A percentile compares a stretch with the other conserved stretches of the same genome.
Evolutionary conservation across 2,113 vertebrate species (phyloP).

Genomic region (Redunca redunca): DNA sequence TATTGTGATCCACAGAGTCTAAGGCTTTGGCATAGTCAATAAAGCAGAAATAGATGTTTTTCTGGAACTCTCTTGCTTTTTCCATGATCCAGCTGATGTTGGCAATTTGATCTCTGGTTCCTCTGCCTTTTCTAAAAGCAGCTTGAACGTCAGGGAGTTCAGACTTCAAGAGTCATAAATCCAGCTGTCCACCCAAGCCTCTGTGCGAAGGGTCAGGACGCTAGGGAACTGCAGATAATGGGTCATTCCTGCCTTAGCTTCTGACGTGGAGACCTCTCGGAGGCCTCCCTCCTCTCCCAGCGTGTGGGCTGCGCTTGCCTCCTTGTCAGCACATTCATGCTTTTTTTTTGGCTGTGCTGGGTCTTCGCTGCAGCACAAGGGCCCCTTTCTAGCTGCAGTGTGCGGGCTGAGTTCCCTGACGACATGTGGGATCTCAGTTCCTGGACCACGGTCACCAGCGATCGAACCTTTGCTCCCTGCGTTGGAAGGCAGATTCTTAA

Average conservation of each 20-base stretch:
- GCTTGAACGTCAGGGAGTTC: too few species aligned
- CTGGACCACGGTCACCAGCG: rapidly evolving
- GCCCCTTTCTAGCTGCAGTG: too few species aligned
- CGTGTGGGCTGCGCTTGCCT: not conserved
- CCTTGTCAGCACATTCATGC: not conserved
- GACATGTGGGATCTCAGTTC: not conserved
- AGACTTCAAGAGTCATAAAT: not conserved
- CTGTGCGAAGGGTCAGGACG: not conserved
- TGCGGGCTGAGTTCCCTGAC: too few species aligned
- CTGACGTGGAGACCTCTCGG: not conserved
- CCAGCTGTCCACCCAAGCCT: not conserved
- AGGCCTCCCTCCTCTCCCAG: not conserved
- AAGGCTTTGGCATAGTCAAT: too few species aligned
- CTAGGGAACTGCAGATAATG: not conserved
- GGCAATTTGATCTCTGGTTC: too few species aligned
- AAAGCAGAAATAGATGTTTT: too few species aligned
- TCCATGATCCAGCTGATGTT: too few species aligned
- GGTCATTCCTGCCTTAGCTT: not conserved
- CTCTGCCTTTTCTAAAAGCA: too few species aligned
- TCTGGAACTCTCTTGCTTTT: too few species aligned
- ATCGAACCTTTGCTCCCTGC: rapidly evolving
- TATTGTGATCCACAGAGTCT: too few species aligned
- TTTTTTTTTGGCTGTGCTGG: not conserved
- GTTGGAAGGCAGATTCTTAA: not conserved
- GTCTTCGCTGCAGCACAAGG: not conserved